Base-by-base conservation (phyloP, 2,113 vertebrate genomes). In the Crotalus tigris region DNA sequence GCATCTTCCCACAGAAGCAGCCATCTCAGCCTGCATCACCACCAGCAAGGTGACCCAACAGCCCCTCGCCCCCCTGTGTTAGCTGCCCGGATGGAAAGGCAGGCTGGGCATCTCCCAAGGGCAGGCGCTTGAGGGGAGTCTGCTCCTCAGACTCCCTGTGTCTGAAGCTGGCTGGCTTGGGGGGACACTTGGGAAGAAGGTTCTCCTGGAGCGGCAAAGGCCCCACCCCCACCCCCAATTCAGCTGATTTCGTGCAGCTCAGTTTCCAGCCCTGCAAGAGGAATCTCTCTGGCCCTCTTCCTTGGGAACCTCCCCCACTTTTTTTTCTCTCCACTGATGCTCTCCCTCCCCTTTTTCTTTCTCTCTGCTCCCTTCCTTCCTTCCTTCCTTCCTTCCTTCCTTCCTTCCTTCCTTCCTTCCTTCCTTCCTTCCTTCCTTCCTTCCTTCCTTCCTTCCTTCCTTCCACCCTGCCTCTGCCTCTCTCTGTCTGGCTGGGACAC, bases 401-500 rank as follows among this genome's bases (percentile, higher is more conserved):
- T 87, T 57, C 92, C 49, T 49, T 93, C 87, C 93, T 90, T 94
- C 94, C 94, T 91, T 19, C 92, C 94, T 54, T 94, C 94, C 88
- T 95, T 89, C 94, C 90, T 49, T 58, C 55, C 69, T 87, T 57
- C 92, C 49, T 49, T 93, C 87, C 93, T 90, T 94, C 94, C 94
- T 91, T 19, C 92, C 94, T 54, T 94, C 94, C 88, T 95, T 89
- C 93, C 90, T 95, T 85, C 95, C 89, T 94, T 90, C 93, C 94
- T 92, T 95, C 95, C 92, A 96, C 89, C 24, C 17, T 92, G 94
- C 87, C 94, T 89, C 93, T 92, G 54, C 95, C 94, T n/a, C 1
- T 89, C 94, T 90, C 94, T 92, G 95, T 94, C 95, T 88, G 91
- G 49, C 93, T 95, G 94, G 91, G 95, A 94, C 96, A 94, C 96